These are phyloP conservation scores for Solenopsis fugax DNA, from an alignment of 1,140 invertebrate genomes.

Conservation along the genomic window DNA sequence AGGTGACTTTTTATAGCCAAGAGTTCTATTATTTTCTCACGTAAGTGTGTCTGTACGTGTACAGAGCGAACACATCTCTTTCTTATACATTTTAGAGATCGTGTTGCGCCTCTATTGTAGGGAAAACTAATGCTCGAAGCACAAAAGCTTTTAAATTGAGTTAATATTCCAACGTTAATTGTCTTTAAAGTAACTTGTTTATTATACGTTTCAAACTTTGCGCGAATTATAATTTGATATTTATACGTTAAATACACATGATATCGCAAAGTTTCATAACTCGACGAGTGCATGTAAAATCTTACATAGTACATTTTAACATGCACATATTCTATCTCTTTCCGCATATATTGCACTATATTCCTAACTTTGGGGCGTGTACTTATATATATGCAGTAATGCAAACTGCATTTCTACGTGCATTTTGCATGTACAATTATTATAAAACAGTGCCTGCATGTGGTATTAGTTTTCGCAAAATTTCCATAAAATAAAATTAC, in stretches of 20 bases:
- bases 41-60: not conserved
- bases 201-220: not conserved
- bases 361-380: conserved; percentile 29
- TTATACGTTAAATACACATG: conserved; percentile 21
- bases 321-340: conserved; percentile 36
- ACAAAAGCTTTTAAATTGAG: not conserved
- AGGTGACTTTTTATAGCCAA: not conserved
- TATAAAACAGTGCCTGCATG: conserved; percentile 7
- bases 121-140: not conserved
- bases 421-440: conserved; percentile 29
- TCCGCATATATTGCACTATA: conserved; percentile 22
- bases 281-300: not conserved
- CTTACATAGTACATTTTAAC: conserved; percentile 37
- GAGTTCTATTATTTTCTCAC: conserved; percentile 4
- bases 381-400: conserved; percentile 28
- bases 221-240: not conserved
- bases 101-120: not conserved
- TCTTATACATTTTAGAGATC: not conserved
- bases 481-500: conserved; percentile 34
- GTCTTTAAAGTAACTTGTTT: not conserved
- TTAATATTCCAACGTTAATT: not conserved
- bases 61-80: not conserved
- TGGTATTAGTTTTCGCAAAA: conserved; percentile 11
- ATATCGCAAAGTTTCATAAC: conserved; percentile 4
- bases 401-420: conserved; percentile 32